Evolutionary conservation across 2,113 vertebrate genomes (phyloP), one percentile per base, ranked within the genome.

Genomic region (Cottus gobio): DNA sequence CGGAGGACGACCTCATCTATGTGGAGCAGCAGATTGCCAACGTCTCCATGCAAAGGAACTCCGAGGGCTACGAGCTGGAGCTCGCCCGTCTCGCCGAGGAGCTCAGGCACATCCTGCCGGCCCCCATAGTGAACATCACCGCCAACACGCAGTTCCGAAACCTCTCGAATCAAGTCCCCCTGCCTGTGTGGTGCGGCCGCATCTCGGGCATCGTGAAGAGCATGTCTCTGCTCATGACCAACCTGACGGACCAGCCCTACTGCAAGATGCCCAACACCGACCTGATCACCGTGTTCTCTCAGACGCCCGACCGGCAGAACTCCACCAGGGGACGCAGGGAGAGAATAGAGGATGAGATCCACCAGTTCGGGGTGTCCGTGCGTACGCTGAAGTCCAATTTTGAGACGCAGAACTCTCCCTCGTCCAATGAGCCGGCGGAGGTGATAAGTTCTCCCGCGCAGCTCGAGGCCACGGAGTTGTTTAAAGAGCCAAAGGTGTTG

Each of bases 291-390:
- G 95, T 95, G 30, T 95, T 95, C 89, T 94, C 94, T 50, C 93
- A 94, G 89, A 89, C 60, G 0, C 83, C 71, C 0, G 79, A 90
- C 9, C 91, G 91, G 31, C 88, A 82, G 48, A 12, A 84, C 74
- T 86, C 70, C 85, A 79, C 72, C 77, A 24, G 82, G 64, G 36
- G 91, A 26, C 91, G 92, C 67, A 90, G 93, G 63, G 95, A 95
- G 9, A 92, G 93, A 48, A 96, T 95, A 0, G 95, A 97, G 86
- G 93, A 93, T 0, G 97, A 99, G 89, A 97, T 99, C 75, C 95
- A 95, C 20, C 94, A 97, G 68, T 97, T 94, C 9, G 97, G 98
- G 0, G 96, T 99, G n/a, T 98, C 97, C 0, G 98, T 99, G 44
- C 90, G 90, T 76, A 96, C 90, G 11, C 91, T 99, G 24, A 96